Percentiles rank a stretch among this genome's conserved stretches.
Conservation (phyloP, 2,888 invertebrate genomes). For the Lacanobia wlatinum region DNA sequence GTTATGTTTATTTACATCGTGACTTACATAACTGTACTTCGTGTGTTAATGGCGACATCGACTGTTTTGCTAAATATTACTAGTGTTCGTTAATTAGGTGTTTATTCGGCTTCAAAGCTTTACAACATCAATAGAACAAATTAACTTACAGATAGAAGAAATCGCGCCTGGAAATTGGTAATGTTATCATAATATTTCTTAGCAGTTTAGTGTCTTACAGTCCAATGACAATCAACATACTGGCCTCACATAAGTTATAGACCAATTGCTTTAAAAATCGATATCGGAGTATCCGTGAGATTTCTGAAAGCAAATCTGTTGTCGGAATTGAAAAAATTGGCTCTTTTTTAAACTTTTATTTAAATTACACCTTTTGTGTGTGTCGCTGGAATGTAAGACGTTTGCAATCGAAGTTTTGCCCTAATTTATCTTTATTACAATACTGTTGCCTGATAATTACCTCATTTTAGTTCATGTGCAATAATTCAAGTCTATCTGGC, state of each 20-base stretch:
- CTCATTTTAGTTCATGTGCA: constrained; percentile 36
- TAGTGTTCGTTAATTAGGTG: constrained; percentile 17
- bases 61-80: constrained; percentile 19
- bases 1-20: constrained; percentile 64
- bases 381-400: constrained; percentile 11
- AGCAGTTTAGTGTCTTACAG: constrained; percentile 1
- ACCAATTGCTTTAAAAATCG: not conserved
- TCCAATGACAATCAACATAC: not conserved
- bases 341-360: no score
- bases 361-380: not conserved
- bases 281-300: not conserved
- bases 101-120: constrained; percentile 62
- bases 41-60: constrained; percentile 45
- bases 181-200: constrained; percentile 23
- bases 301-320: not conserved
- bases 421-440: constrained; percentile 3
- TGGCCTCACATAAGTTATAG: not conserved
- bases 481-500: constrained; percentile 41
- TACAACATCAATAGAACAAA: constrained; percentile 70
- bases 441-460: not conserved
- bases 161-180: constrained; percentile 58
- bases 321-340: no score
- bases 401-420: not conserved
- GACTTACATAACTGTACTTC: constrained; percentile 34
- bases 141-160: constrained; percentile 57